These are phyloP conservation scores for Amphilophus citrinellus DNA, from an alignment of 2,113 vertebrate species.

Conservation along the genomic window DNA sequence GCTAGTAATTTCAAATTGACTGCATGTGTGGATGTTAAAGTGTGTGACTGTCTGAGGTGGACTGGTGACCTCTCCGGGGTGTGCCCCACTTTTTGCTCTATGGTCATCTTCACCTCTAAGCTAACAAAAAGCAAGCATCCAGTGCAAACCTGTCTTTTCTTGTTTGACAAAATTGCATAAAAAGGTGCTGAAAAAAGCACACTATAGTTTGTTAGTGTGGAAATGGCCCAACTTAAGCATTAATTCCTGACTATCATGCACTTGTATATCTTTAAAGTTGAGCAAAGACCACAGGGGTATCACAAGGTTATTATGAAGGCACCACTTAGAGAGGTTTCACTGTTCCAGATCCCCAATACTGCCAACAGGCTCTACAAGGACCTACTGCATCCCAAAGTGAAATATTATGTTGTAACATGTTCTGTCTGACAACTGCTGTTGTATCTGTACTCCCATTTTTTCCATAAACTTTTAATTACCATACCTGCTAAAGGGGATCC, in stretches of 20 bases:
- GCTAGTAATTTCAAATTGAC: not conserved
- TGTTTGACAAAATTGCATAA: not conserved
- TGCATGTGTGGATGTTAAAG: not conserved
- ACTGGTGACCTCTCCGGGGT: too few species aligned
- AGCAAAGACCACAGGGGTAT: not conserved
- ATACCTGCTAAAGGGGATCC: conserved; percentile 63
- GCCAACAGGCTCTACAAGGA: conserved; percentile 32
- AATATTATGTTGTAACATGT: conserved; percentile 60
- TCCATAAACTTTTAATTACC: conserved; percentile 71
- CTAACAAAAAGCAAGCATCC: not conserved
- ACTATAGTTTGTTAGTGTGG: not conserved
- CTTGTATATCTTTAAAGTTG: not conserved
- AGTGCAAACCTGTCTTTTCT: not conserved
- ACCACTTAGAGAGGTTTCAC: conserved; percentile 33
- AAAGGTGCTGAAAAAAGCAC: not conserved
- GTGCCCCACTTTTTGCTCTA: not conserved
- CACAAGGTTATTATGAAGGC: conserved; percentile 19
- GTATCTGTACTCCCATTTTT: conserved; percentile 43
- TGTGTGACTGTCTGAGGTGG: not conserved
- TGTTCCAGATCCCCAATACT: conserved; percentile 26
- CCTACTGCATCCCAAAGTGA: conserved; percentile 46
- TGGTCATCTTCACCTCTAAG: not conserved
- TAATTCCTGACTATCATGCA: not conserved
- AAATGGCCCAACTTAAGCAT: not conserved
- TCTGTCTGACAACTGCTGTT: conserved; percentile 48